Base-by-base conservation (phyloP, 2,797 vertebrate species). In the Coracias cyanogaster region DNA sequence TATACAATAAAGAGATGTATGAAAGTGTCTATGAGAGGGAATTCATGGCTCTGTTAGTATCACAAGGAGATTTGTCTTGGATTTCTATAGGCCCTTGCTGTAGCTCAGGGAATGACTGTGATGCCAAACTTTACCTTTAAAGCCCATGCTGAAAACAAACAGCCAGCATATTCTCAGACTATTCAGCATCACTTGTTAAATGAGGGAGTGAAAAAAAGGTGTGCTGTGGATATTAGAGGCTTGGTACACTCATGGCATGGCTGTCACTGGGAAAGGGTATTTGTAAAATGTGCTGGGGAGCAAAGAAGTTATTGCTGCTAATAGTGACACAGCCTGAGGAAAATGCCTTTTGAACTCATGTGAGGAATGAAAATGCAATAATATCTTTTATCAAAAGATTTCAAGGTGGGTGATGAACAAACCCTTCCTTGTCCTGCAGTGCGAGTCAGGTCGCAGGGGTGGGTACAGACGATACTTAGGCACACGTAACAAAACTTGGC, bases 1-100 rank as follows among this genome's bases (percentile, higher is more conserved):
- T 96, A 74, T 37, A 66, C 73, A 91, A 82, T 89, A 91, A 91
- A 91, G 79, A 89, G 77, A 87, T 89, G 74, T 94, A 84, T 93
- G 83, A 93, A 96, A 90, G 39, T 91, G 89, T 91, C 89, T 79
- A 31, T 31, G 85, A 89, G 84, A 94, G 57, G 72, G 70, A 94
- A 90, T 92, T 96, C 82, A 96, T n/a, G 70, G 33, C 37, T 77
- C 49, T 84, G 58, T 92, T 94, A 94, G 31, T 86, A 92, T 61
- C 80, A 48, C 76, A 85, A 81, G 19, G 74, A 93, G 88, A 79
- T 73, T 93, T 86, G 71, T 60, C 58, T 52, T 31, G 25, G 10
- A 7, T 74, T 90, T 82, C 82, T 81, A 37, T 45, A 91, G 86
- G 61, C 72, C 46, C 8, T 67, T 91, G 71, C 65, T 86, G 55